Evolutionary conservation across 2,113 vertebrate species (phyloP).

Genomic region (Stictonetta naevosa): DNA sequence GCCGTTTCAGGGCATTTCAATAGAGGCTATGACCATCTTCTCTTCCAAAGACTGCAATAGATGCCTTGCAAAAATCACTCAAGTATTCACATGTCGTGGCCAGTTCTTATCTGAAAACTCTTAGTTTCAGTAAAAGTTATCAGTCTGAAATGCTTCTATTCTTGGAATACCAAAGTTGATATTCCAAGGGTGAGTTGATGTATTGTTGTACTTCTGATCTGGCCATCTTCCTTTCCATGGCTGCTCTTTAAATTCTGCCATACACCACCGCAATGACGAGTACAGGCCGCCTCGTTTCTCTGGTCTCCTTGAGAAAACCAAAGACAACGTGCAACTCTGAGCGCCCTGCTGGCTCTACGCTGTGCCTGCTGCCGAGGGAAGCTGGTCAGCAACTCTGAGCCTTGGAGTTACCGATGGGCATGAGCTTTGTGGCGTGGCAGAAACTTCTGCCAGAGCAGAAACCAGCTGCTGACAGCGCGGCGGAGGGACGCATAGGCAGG

Average conservation of each 20-base stretch:
- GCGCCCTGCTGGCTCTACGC: not conserved
- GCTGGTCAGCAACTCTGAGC: not conserved
- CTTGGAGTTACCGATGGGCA: not conserved
- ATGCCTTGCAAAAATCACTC: not conserved
- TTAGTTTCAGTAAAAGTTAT: not conserved
- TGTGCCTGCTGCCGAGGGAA: not conserved
- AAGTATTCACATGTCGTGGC: not conserved
- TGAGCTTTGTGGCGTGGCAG: not conserved
- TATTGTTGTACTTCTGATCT: not conserved
- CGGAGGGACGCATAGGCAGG: not conserved
- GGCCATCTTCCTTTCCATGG: not conserved
- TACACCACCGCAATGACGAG: not conserved
- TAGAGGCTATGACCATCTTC: not conserved
- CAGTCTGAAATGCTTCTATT: not conserved
- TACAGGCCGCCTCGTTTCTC: not conserved
- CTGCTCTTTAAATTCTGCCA: not conserved
- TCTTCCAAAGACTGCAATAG: not conserved
- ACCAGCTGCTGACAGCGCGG: not conserved
- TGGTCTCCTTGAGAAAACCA: not conserved
- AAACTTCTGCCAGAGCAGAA: not conserved
- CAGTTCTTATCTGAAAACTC: not conserved
- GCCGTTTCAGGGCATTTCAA: not conserved
- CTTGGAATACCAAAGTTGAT: not conserved
- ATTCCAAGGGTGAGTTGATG: not conserved
- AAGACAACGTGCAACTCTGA: not conserved